Conservation (phyloP, 23 tunicate genomes). For the Ascidia mentula region DNA sequence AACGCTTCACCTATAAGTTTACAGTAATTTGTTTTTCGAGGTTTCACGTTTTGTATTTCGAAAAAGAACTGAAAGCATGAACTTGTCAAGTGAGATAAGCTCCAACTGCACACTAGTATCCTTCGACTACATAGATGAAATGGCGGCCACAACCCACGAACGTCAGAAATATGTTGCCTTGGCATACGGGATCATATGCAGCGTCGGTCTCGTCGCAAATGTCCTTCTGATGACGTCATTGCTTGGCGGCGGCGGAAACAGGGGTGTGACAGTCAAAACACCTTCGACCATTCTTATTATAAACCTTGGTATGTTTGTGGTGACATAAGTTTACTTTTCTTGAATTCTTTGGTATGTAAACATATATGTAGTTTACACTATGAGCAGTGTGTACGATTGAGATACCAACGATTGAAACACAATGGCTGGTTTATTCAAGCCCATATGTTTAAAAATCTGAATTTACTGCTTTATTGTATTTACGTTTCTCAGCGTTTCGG, state of each 20-base stretch:
- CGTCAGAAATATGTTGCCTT: not conserved
- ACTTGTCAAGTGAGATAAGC: not conserved
- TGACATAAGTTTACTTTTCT: not conserved
- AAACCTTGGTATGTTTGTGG: conserved; percentile 51
- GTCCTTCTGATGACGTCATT: conserved; percentile 33
- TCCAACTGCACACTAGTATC: not conserved
- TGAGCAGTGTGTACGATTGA: too few species aligned
- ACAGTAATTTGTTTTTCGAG: too few species aligned
- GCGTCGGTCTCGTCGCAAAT: conserved; percentile 65
- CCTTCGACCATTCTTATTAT: conserved; percentile 69
- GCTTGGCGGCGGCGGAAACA: conserved; percentile 50
- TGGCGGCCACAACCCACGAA: not conserved
- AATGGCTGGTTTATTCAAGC: too few species aligned
- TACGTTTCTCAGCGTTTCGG: too few species aligned
- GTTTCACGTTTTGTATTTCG: too few species aligned
- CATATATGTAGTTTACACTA: not conserved
- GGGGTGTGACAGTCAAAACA: conserved; percentile 43
- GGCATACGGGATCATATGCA: conserved; percentile 48
- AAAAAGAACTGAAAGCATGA: too few species aligned
- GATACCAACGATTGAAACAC: too few species aligned
- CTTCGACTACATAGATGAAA: not conserved
- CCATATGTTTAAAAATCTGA: too few species aligned
- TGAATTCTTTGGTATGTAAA: not conserved
- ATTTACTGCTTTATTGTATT: too few species aligned
- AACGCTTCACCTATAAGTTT: too few species aligned